A percentile compares a stretch with the other conserved stretches of the same genome.
Conservation (phyloP, 2,797 vertebrate genomes). For the Hemitrygon akajei region DNA sequence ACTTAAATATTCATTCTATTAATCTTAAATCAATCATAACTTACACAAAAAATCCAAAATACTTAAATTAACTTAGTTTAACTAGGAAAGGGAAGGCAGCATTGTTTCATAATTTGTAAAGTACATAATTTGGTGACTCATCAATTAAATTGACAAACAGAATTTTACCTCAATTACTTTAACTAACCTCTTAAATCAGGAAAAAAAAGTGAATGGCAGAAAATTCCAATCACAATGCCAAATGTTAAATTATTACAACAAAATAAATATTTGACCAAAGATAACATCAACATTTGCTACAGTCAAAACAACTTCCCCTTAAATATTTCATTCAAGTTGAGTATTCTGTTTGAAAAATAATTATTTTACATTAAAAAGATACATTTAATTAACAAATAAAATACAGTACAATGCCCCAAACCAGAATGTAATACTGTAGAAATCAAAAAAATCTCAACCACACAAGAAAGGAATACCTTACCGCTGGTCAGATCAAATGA, state of each 20-base stretch:
- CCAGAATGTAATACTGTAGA: neutral
- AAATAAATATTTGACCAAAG: slow-evolving; percentile 1
- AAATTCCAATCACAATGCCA: neutral
- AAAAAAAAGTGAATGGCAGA: neutral
- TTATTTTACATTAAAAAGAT: neutral
- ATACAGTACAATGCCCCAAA: neutral
- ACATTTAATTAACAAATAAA: neutral
- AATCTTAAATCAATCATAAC: slow-evolving; percentile 54
- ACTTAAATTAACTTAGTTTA: slow-evolving; percentile 54
- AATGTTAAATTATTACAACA: neutral
- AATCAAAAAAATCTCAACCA: neutral
- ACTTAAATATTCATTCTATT: slow-evolving; percentile 62
- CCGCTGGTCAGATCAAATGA: neutral
- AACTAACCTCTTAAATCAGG: neutral
- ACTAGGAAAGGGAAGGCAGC: slow-evolving; percentile 43
- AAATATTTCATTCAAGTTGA: neutral
- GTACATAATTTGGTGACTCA: neutral
- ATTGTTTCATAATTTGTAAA: neutral
- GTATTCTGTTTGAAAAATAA: neutral
- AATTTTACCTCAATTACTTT: neutral
- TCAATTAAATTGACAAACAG: neutral
- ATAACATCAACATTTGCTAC: neutral
- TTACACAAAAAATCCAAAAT: slow-evolving; percentile 57
- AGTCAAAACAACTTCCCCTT: neutral
- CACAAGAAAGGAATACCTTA: neutral